Percentiles rank a stretch among this genome's conserved stretches.
These are phyloP conservation scores for Drosophila anomelani DNA, from an alignment of 2,888 invertebrate genomes.

Conservation along the genomic window DNA sequence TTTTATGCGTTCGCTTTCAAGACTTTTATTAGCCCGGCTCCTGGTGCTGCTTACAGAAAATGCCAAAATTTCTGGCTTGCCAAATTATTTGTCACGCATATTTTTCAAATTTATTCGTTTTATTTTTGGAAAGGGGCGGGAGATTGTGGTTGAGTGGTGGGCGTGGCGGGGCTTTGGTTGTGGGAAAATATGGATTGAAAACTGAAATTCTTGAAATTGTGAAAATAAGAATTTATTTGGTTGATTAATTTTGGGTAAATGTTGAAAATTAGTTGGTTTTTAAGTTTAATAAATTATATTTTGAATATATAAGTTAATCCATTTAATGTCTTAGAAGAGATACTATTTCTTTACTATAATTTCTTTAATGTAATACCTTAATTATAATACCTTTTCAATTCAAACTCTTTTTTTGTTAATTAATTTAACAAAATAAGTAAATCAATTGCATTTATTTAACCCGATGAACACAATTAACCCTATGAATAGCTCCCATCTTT, in stretches of 20 bases:
- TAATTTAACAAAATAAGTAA: neutral
- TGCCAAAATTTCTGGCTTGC: constrained; percentile 32
- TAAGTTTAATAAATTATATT: too few species aligned
- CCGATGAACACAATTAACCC: neutral
- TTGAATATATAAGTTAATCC: neutral
- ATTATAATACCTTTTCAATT: neutral
- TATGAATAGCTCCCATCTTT: too few species aligned
- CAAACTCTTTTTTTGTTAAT: neutral
- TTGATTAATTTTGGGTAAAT: neutral
- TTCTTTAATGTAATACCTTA: neutral
- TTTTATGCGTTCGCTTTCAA: constrained; percentile 57
- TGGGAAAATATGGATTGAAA: constrained; percentile 9
- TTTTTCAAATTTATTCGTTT: constrained; percentile 34
- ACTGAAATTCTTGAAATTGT: constrained; percentile 10
- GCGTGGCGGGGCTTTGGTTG: neutral
- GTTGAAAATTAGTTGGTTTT: neutral
- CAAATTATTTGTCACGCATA: constrained; percentile 52
- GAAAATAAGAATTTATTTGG: constrained; percentile 6
- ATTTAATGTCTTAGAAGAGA: neutral
- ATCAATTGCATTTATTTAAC: neutral
- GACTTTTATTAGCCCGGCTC: constrained; percentile 42
- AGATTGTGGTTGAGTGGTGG: constrained; percentile 9
- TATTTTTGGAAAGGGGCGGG: neutral
- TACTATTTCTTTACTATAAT: too few species aligned
- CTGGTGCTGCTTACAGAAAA: constrained; percentile 7